Percentiles rank a stretch among this genome's conserved stretches.
Evolutionary conservation across 2,888 invertebrate genomes (phyloP).

Genomic region (Melinaea menophilus): DNA sequence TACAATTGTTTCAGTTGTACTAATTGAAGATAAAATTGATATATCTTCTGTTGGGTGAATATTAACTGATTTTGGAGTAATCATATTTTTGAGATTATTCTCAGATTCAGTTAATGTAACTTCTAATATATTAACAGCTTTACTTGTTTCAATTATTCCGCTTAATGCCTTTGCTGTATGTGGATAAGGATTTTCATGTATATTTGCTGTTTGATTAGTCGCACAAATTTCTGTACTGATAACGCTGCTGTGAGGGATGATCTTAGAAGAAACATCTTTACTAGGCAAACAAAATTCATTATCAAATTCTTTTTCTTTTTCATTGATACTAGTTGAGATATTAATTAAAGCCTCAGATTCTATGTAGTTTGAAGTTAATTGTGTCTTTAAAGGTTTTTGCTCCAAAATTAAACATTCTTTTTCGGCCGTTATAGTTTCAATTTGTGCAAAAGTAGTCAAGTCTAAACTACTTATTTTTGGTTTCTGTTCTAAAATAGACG

Average conservation of each 20-base stretch:
- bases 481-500: constrained; percentile 43
- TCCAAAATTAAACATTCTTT: constrained; percentile 63
- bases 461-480: constrained; percentile 51
- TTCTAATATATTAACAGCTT: constrained; percentile 54
- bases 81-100: constrained; percentile 32
- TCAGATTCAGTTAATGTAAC: constrained; percentile 50
- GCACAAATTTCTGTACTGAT: constrained; percentile 58
- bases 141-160: constrained; percentile 42
- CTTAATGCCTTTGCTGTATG: constrained; percentile 35
- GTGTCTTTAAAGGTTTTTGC: constrained; percentile 42
- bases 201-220: constrained; percentile 42
- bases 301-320: constrained; percentile 75
- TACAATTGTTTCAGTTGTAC: constrained; percentile 47
- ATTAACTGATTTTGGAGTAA: constrained; percentile 40
- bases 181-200: constrained; percentile 56
- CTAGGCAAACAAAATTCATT: constrained; percentile 38
- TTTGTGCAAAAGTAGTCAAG: constrained; percentile 65
- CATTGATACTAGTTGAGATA: constrained; percentile 73
- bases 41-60: constrained; percentile 51
- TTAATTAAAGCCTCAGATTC: constrained; percentile 77
- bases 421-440: constrained; percentile 71
- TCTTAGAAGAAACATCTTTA: constrained; percentile 49
- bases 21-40: constrained; percentile 44
- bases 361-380: constrained; percentile 68
- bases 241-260: constrained; percentile 54